Evolutionary conservation across 1,140 invertebrate genomes (phyloP), one percentile per base, ranked within the genome.

Genomic region (Heliconius eleuchia): DNA sequence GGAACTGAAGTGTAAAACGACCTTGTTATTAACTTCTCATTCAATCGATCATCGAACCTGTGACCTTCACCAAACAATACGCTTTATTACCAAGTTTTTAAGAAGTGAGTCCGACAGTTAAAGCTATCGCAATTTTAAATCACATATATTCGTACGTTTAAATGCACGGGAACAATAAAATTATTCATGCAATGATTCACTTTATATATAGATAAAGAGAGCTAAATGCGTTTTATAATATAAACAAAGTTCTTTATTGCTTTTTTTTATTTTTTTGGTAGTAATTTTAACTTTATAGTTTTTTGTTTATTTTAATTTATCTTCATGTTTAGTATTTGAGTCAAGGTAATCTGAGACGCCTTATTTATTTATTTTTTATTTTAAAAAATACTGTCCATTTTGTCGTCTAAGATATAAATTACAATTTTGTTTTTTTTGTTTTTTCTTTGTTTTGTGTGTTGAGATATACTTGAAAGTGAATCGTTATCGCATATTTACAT

Each of bases 171-270:
- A 60, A 60, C 34, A 75, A 39, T 39, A 66, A 75, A 34, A 75
- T 60, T 75, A 75, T 60, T 75, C 74, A 75, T 37, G 1, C 34
- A 30, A 13, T 75, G 74, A 66, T 16, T 75, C 74, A 75, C 13
- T n/a, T 52, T 72, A 3, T 16, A 18, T n/a, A 39, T 30, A 27
- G 60, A 74, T 74, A 74, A 74, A 55, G 73, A 55, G 27, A 60
- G 55, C 18, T 23, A 60, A 60, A 60, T 60, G 55, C n/a, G 55
- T 60, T 13, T 30, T 66, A 11, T 27, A 16, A 66, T 27, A 5
- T 13, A 66, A 27, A 66, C 13, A 57, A n/a, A 57, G 55, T 11
- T 46, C 13, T 52, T 52, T 19, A 52, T 52, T 19, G 50, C 0
- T 16, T 46, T 46, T 46, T 46, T 46, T 46, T 46, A 42, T 13